phyloP scores from a whole-genome alignment of 2,888 invertebrate genomes.

The Criorhina ranunculi region DNA sequence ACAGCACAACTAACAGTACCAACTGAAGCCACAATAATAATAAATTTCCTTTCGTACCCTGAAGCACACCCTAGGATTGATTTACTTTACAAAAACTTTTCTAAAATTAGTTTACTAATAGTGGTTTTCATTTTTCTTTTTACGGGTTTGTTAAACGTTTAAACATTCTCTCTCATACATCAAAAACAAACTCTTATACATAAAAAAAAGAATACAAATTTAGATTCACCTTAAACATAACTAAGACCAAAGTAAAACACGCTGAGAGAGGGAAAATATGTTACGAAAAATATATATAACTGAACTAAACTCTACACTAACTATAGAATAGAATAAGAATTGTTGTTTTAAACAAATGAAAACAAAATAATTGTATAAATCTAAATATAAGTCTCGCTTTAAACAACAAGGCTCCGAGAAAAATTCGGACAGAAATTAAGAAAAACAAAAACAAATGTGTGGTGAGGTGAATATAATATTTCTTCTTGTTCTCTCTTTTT shows the following conservation, averaged over 20 bases:
- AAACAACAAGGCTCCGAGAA: conserved; percentile 67
- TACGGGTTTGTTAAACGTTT: background rate
- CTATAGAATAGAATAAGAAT: conserved; percentile 34
- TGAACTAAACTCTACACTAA: conserved; percentile 47
- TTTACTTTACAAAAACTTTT: background rate
- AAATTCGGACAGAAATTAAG: conserved; percentile 60
- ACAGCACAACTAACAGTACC: background rate
- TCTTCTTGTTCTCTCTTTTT: conserved; percentile 24
- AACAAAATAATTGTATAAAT: conserved; percentile 44
- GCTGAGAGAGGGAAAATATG: conserved; percentile 13
- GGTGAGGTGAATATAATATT: conserved; percentile 17
- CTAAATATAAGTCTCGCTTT: conserved; percentile 66
- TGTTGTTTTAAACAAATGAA: conserved; percentile 35
- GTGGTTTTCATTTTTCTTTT: background rate
- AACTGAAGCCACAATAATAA: background rate
- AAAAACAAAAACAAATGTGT: conserved; percentile 29
- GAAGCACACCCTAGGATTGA: conserved; percentile 1
- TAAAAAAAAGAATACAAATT: conserved; percentile 17
- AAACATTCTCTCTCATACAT: conserved; percentile 28
- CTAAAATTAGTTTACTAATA: conserved; percentile 7
- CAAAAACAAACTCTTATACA: conserved; percentile 11
- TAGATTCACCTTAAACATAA: conserved; percentile 15
- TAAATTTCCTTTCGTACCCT: background rate
- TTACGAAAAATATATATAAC: conserved; percentile 10
- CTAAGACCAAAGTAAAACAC: conserved; percentile 35